phyloP scores from a whole-genome alignment of 2,113 vertebrate genomes.

The Bathybates hornii region DNA sequence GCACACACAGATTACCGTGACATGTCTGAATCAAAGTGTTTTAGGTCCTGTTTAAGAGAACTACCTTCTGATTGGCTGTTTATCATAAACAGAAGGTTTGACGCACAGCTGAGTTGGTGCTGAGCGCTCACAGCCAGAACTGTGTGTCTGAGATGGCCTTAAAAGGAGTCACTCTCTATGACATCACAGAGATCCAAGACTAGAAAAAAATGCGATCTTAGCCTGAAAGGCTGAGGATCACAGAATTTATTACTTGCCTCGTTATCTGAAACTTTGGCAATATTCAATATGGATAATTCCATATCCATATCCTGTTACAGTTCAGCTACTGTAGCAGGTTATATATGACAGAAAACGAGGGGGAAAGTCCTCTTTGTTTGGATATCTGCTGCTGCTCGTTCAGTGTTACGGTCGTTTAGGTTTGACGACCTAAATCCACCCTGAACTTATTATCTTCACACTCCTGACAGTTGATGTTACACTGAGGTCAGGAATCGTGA shows the following conservation, averaged over 20 bases:
- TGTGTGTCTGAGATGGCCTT: neutral
- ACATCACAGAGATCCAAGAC: neutral
- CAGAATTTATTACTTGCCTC: neutral
- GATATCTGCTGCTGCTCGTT: neutral
- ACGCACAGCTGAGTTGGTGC: neutral
- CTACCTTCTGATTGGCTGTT: neutral
- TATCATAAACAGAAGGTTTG: neutral
- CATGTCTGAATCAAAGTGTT: neutral
- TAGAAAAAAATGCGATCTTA: neutral
- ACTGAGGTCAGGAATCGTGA: neutral
- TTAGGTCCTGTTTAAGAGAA: neutral
- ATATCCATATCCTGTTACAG: neutral
- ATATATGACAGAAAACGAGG: neutral
- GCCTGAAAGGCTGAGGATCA: neutral
- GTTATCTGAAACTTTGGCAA: neutral
- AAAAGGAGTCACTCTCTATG: too few relatives aligned
- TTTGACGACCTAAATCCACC: neutral
- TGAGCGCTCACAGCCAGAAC: neutral
- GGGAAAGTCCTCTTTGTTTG: neutral
- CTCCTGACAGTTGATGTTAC: neutral
- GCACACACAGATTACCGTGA: fast-evolving
- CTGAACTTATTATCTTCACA: neutral
- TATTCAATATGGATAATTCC: neutral
- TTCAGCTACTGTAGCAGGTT: neutral
- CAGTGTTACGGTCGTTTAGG: fast-evolving